Conservation (phyloP, 2,888 invertebrate species). For the Branchellion lobata region DNA sequence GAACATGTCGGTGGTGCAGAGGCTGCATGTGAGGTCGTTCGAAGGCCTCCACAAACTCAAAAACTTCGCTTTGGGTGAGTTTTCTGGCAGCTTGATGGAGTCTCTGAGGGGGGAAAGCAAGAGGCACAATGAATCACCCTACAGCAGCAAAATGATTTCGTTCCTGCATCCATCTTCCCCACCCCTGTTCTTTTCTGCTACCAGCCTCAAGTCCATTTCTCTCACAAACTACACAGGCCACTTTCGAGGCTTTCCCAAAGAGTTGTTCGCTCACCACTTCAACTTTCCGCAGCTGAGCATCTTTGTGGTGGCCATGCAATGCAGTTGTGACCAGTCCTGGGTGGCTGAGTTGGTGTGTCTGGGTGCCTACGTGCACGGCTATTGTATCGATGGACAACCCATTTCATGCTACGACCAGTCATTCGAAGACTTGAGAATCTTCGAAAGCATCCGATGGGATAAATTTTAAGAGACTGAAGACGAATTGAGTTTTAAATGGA, state of each 20-base stretch:
- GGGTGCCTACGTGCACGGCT: conserved; percentile 5
- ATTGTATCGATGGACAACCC: neutral
- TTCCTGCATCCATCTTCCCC: neutral
- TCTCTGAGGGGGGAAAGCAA: neutral
- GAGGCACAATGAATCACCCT: neutral
- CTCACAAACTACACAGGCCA: neutral
- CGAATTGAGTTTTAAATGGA: no score
- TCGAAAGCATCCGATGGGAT: neutral
- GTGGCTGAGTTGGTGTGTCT: neutral
- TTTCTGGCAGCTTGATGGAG: neutral
- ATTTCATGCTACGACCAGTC: neutral
- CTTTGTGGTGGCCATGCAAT: neutral
- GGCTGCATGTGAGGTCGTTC: neutral
- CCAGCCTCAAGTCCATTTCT: neutral
- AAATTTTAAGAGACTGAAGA: no score
- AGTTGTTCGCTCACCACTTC: neutral
- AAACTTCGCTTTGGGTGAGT: neutral
- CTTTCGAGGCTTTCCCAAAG: neutral
- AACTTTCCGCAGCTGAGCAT: conserved; percentile 7
- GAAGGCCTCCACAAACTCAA: neutral
- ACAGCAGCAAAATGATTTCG: neutral
- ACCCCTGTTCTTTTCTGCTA: no score
- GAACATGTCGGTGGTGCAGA: neutral
- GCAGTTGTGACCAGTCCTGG: neutral
- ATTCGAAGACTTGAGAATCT: neutral